Conservation (phyloP, 1,140 invertebrate species). For the Andrena cerasifolii region DNA sequence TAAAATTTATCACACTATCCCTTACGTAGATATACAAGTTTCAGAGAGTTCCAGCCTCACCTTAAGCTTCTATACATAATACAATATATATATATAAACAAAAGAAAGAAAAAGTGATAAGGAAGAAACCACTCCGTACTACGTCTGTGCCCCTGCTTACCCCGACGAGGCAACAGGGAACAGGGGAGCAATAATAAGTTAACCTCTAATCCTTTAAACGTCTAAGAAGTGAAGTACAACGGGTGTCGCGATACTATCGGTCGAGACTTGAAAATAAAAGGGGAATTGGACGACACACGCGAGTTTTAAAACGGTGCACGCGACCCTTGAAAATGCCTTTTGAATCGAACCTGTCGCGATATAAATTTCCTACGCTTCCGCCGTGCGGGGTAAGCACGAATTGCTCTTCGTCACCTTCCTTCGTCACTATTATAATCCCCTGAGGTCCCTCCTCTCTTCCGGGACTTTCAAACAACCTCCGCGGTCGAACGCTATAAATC, state of each 20-base stretch:
- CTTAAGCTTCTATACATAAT: conserved; percentile 19
- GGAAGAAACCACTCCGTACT: conserved; percentile 30
- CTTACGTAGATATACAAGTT: conserved; percentile 19
- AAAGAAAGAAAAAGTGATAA: conserved; percentile 18
- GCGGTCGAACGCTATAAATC: neutral
- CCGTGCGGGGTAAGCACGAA: conserved; percentile 10
- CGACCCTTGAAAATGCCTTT: conserved; percentile 24
- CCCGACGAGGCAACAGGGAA: neutral
- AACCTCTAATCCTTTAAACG: conserved; percentile 18
- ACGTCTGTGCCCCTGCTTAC: neutral
- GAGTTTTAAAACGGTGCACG: neutral
- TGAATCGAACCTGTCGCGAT: neutral
- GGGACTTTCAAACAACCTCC: neutral
- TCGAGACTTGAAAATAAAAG: conserved; percentile 3
- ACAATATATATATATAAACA: neutral
- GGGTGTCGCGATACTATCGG: conserved; percentile 19
- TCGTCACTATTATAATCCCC: neutral
- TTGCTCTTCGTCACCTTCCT: neutral
- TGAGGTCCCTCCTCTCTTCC: neutral
- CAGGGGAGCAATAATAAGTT: conserved; percentile 30
- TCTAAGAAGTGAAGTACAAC: conserved; percentile 38
- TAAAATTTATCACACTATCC: conserved; percentile 30
- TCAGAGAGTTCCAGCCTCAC: conserved; percentile 47
- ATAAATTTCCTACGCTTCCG: neutral
- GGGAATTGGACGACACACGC: neutral